Base-by-base conservation (phyloP, 2,797 vertebrate genomes). In the Cynopterus sphinx region DNA sequence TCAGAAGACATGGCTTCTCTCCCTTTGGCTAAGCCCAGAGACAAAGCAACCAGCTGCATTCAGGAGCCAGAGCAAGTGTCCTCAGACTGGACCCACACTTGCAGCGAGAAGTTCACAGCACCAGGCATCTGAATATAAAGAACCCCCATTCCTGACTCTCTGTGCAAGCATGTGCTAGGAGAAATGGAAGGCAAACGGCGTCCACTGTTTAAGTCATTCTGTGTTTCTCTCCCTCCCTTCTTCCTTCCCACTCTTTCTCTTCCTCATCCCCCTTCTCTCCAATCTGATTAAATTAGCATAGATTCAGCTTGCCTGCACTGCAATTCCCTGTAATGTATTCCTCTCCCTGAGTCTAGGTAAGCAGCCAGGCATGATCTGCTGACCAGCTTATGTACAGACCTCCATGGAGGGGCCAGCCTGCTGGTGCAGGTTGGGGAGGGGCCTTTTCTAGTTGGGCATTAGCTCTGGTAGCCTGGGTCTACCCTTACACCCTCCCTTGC, bases 221-320 rank as follows among this genome's bases (percentile, higher is more conserved):
- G 4, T 31, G 55, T 22, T 33, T 49, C 46, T 49, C 46, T 49
- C 22, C 67, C 75, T 41, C 36, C 22, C 74, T 59, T 22, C 41
- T 24, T 51, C 9, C 24, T 19, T 9, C 21, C 41, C 5, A 21
- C 5, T 9, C 33, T 28, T 13, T 0, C n/a, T 33, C n/a, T 0
- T 53, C 22, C 26, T 11, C 33, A 31, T 17, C 33, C 59, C 22
- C 65, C 22, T 17, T 39, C 88, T 63, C 75, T 71, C 75, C 49
- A 79, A 41, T 33, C 31, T 43, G 70, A 63, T 63, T 78, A 90
- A 87, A 90, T 92, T 49, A 90, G 65, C 82, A 74, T 15, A 70
- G 83, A 85, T 79, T 67, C 90, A 74, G 73, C 9, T 2, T 17
- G 68, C 13, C 71, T 71, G 36, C 12, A 28, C 49, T 49, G 43